Conservation (phyloP, 2,113 vertebrate genomes). For the Hydrochoerus hydrochaeris region DNA sequence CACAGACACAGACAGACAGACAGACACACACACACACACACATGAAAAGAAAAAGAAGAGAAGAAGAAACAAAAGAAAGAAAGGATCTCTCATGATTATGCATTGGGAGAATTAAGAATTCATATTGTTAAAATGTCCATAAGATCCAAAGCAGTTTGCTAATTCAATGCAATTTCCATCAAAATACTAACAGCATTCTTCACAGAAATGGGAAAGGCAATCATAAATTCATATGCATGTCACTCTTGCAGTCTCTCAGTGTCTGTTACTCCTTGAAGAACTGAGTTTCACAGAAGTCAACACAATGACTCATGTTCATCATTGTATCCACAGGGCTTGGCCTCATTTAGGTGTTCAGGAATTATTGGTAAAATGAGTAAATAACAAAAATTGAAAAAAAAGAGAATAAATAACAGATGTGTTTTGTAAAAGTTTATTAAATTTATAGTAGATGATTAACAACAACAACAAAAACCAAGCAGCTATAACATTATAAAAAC, state of each 20-base stretch:
- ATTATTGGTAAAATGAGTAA: not conserved
- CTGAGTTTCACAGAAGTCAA: not conserved
- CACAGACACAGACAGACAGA: too few species aligned
- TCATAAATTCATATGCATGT: not conserved
- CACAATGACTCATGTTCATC: not conserved
- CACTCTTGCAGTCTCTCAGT: not conserved
- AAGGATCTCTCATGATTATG: not conserved
- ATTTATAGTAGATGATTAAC: not conserved
- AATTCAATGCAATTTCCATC: not conserved
- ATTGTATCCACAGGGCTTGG: not conserved
- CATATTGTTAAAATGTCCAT: not conserved
- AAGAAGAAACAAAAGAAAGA: not conserved
- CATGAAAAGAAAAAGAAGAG: too few species aligned
- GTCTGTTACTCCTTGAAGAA: not conserved
- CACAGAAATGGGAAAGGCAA: not conserved
- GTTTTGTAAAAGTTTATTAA: not conserved
- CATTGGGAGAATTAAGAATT: not conserved
- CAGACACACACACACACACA: not conserved
- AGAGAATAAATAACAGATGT: not conserved
- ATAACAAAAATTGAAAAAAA: not conserved
- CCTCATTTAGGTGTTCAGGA: not conserved
- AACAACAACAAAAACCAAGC: not conserved
- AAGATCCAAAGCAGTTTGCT: not conserved
- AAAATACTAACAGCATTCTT: not conserved
- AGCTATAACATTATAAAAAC: not conserved